phyloP scores from a whole-genome alignment of 2,113 vertebrate species.

The Trogon melanurus region DNA sequence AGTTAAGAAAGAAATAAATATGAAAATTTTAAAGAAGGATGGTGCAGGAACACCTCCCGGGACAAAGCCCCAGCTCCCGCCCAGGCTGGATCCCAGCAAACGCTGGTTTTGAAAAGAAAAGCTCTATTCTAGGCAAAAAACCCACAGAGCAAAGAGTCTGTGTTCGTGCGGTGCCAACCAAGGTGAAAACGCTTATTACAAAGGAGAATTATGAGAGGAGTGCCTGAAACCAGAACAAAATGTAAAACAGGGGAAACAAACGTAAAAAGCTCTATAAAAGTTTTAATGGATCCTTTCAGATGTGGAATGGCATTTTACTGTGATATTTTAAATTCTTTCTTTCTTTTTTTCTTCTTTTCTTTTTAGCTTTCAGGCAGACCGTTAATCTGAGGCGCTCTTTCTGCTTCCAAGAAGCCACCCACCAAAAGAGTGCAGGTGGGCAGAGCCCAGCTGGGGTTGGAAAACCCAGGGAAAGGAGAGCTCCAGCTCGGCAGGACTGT shows the following conservation, averaged over 20 bases:
- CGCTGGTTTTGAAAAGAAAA: not conserved
- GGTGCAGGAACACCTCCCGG: not conserved
- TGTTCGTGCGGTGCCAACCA: not conserved
- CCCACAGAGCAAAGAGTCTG: not conserved
- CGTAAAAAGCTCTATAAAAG: constrained; percentile 55
- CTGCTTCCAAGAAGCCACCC: constrained; percentile 38
- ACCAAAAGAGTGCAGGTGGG: not conserved
- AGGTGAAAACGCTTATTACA: not conserved
- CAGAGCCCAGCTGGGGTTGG: not conserved
- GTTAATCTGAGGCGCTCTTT: constrained; percentile 48
- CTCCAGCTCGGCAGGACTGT: rapidly evolving
- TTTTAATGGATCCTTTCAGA: constrained; percentile 47
- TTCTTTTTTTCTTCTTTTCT: not conserved
- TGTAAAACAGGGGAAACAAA: constrained; percentile 50
- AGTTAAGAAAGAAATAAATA: not conserved
- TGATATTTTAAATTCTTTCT: constrained; percentile 29
- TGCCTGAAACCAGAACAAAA: constrained; percentile 21
- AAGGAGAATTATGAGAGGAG: not conserved
- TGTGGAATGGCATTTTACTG: constrained; percentile 61
- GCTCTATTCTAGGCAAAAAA: not conserved
- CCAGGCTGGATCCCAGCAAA: not conserved
- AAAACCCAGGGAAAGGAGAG: not conserved
- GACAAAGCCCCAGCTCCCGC: rapidly evolving
- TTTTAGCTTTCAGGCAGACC: constrained; percentile 50
- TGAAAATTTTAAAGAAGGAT: not conserved